Conservation (phyloP, 2,797 vertebrate species). For the Myoxocephalus aenaeus region DNA sequence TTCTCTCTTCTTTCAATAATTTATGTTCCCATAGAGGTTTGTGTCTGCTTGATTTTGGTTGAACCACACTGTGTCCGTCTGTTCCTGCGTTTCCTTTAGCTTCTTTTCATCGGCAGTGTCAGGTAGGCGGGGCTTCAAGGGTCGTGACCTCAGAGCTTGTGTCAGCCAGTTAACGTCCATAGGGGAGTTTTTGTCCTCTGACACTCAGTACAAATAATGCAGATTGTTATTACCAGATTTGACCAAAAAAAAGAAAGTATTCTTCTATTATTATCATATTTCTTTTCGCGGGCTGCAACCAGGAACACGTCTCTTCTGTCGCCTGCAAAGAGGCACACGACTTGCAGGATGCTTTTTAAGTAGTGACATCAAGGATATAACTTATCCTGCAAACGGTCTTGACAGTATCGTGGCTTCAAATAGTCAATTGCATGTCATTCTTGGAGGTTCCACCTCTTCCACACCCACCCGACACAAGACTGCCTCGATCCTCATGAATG, state of each 20-base stretch:
- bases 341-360: not conserved
- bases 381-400: not conserved
- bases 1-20: conserved; percentile 67
- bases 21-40: conserved; percentile 81
- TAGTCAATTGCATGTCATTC: conserved; percentile 26
- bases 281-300: not conserved
- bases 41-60: conserved; percentile 76
- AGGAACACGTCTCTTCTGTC: conserved; percentile 5
- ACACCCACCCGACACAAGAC: conserved; percentile 41
- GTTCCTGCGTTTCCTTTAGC: conserved; percentile 22
- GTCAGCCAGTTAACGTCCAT: conserved; percentile 23
- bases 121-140: conserved; percentile 30
- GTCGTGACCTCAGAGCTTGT: conserved; percentile 26
- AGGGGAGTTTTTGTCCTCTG: not conserved
- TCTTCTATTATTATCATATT: not conserved
- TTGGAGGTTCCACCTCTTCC: conserved; percentile 34
- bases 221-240: conserved; percentile 4
- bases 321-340: not conserved
- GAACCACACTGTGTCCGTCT: conserved; percentile 52
- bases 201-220: conserved; percentile 1
- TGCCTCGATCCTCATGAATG: conserved; percentile 71
- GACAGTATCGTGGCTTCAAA: conserved; percentile 11
- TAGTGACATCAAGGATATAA: not conserved
- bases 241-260: not conserved
- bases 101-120: conserved; percentile 57